Base-by-base conservation (phyloP, 1,140 invertebrate species). In the Melanaphis sacchari region DNA sequence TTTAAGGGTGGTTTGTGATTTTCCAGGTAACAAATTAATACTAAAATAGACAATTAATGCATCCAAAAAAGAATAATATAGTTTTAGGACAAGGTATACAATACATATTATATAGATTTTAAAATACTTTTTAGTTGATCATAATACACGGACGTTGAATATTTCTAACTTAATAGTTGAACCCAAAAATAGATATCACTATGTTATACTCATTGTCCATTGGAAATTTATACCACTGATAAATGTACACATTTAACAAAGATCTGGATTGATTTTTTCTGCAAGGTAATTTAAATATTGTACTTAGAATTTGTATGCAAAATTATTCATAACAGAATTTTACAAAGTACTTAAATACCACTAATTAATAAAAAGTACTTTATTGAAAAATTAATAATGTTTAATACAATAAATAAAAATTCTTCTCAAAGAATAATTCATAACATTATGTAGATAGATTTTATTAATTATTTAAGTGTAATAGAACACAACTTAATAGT, bases 111-210 rank as follows among this genome's bases (percentile, higher is more conserved):
- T 41, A 18, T 31, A 90, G 21, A 40, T n/a, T 59, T 40, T 31
- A n/a, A 41, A 90, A 66, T 90, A 90, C 52, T 90, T 90, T 90
- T 90, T 26, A 90, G 38, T 40, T 90, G 88, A 31, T 59, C 38
- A 59, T 59, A 90, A 54, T 59, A 26, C 59, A 59, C 31, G 66
- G 52, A 41, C 2, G 89, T 66, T 66, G 54, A 90, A 41, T n/a
- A n/a, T 31, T 26, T 43, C 31, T 43, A 85, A 1, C 9, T n/a
- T 54, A 54, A n/a, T 90, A 90, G 24, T 41, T 90, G 52, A 90
- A n/a, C 11, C 36, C 40, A 90, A 66, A 31, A 59, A 59, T 22
- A 66, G 15, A 76, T n/a, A 66, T 18, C 31, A 66, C 3, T 76
- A 76, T 1, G 59, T 41, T 15, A 66, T n/a, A 66, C 4, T 66